phyloP scores from a whole-genome alignment of 2,113 vertebrate genomes.

The Urocolius indicus region DNA sequence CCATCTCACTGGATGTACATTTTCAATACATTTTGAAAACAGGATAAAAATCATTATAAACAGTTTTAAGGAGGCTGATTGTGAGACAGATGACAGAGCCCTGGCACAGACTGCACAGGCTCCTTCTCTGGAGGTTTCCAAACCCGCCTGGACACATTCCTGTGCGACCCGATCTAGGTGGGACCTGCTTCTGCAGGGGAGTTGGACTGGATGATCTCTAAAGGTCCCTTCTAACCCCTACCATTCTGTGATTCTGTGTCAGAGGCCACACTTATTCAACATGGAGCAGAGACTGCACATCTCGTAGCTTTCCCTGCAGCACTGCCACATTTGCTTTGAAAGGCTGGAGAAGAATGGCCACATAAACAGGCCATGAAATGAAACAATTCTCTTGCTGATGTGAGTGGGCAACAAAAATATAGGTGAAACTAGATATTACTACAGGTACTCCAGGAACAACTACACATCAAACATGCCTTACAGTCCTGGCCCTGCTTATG shows the following conservation, averaged over 20 bases:
- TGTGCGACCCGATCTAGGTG: no score
- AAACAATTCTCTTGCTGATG: background rate
- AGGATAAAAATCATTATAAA: constrained; percentile 24
- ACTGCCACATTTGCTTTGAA: background rate
- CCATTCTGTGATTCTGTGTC: background rate
- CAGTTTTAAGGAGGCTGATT: background rate
- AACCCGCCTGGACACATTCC: no score
- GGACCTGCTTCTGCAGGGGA: no score
- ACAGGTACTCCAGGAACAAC: background rate
- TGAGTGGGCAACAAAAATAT: background rate
- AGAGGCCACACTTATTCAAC: background rate
- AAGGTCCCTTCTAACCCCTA: no score
- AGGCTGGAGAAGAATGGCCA: background rate
- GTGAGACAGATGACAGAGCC: background rate
- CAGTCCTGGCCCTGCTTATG: background rate
- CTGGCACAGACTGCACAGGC: no score
- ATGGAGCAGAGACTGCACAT: background rate
- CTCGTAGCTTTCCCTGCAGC: background rate
- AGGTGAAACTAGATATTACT: background rate
- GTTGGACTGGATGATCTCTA: no score
- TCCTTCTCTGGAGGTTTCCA: no score
- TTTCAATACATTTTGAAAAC: background rate
- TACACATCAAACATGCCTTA: accelerated
- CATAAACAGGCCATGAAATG: accelerated
- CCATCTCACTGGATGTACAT: background rate